A percentile compares a stretch with the other conserved stretches of the same genome.
phyloP scores from a whole-genome alignment of 2,113 vertebrate species.

The Indicator indicator region DNA sequence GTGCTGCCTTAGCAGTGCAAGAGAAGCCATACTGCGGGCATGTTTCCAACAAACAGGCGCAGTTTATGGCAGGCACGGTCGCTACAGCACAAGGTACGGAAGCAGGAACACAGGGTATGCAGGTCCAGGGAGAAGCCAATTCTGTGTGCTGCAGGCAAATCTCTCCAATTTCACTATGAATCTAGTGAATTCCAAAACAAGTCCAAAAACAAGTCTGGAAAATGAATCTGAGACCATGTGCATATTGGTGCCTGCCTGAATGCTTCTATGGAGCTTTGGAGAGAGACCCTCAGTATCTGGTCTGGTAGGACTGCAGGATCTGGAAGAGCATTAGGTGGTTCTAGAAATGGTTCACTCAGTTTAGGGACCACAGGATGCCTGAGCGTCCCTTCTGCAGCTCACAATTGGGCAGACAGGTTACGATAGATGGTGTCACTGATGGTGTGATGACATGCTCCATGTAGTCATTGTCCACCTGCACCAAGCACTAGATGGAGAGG shows the following conservation, averaged over 20 bases:
- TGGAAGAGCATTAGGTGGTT: background rate
- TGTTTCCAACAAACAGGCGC: no score
- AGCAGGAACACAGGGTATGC: no score
- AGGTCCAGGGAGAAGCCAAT: no score
- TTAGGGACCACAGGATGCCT: background rate
- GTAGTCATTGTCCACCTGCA: rapidly evolving
- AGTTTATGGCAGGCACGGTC: no score
- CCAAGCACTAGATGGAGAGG: background rate
- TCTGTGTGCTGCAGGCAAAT: no score
- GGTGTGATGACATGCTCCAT: background rate
- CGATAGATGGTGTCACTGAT: background rate
- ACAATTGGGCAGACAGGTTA: rapidly evolving
- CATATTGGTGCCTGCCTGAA: background rate
- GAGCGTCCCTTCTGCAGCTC: background rate
- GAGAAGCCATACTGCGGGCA: no score
- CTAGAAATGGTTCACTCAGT: background rate
- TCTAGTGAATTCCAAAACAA: no score
- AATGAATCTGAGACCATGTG: no score
- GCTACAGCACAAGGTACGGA: no score
- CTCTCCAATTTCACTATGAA: no score
- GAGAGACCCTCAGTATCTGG: background rate
- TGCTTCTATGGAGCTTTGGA: background rate
- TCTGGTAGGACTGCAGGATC: background rate
- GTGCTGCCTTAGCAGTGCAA: no score
- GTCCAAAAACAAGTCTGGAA: no score